Conservation (phyloP, 2,113 vertebrate genomes). For the Sinocyclocheilus anophthalmus region DNA sequence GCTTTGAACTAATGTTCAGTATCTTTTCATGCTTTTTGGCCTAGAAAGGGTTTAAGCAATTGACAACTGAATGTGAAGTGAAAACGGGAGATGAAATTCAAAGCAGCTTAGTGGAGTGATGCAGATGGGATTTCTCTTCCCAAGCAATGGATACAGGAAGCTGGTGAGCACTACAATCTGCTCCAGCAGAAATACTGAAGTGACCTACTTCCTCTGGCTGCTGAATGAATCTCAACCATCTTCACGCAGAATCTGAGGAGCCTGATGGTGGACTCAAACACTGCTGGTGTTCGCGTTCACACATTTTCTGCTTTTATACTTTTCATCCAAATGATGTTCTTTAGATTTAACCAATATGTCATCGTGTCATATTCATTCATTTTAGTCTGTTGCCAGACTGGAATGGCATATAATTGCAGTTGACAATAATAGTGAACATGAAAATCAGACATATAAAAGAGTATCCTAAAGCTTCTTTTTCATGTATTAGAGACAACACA, state of each 20-base stretch:
- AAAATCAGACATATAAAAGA: not conserved
- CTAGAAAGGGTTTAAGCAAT: conserved; percentile 18
- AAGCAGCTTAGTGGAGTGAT: conserved; percentile 74
- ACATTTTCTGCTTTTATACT: too few species aligned
- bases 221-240: conserved; percentile 67
- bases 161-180: conserved; percentile 68
- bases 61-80: conserved; percentile 43
- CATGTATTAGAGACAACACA: not conserved
- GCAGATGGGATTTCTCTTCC: conserved; percentile 68
- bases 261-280: not conserved
- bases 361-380: not conserved
- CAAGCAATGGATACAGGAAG: conserved; percentile 61
- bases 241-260: conserved; percentile 39
- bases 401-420: not conserved
- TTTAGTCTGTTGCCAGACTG: too few species aligned
- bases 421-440: not conserved
- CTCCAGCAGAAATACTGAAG: conserved; percentile 67
- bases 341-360: too few species aligned
- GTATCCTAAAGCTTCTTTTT: not conserved
- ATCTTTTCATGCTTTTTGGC: conserved; percentile 59
- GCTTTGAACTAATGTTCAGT: conserved; percentile 57
- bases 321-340: too few species aligned
- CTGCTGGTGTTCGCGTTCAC: too few species aligned
- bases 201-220: conserved; percentile 77
- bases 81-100: conserved; percentile 59